Evolutionary conservation across 2,113 vertebrate species (phyloP).

Genomic region (Pseudois nayaur): DNA sequence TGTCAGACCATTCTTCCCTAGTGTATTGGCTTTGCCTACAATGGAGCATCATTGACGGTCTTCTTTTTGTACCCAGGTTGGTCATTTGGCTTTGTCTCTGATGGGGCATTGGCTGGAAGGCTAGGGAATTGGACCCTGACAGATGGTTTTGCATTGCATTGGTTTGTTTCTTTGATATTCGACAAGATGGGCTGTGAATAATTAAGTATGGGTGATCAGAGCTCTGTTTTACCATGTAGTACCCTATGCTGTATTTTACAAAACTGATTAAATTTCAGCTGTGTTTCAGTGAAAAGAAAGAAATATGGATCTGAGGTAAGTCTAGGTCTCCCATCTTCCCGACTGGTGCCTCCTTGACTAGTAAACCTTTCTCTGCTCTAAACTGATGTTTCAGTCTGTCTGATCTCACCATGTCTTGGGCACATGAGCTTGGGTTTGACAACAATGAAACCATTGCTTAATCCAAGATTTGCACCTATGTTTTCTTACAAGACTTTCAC

Average conservation of each 20-base stretch:
- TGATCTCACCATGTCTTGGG: not conserved
- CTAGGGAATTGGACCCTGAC: not conserved
- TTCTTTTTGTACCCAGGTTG: not conserved
- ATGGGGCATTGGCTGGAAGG: not conserved
- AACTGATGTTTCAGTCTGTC: not conserved
- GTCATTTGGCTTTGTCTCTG: not conserved
- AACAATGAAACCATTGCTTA: not conserved
- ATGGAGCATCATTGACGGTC: accelerated
- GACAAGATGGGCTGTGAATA: not conserved
- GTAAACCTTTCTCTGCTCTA: not conserved
- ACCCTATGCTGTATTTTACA: not conserved
- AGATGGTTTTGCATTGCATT: not conserved
- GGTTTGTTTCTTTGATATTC: not conserved
- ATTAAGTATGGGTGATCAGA: not conserved
- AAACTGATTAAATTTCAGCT: not conserved
- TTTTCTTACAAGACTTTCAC: not conserved
- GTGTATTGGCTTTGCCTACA: not conserved
- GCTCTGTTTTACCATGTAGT: not conserved
- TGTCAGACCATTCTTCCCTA: not conserved
- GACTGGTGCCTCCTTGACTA: not conserved
- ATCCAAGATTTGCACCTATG: not conserved
- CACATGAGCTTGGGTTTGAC: not conserved
- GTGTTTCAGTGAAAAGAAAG: not conserved
- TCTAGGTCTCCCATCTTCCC: not conserved
- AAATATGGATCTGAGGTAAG: not conserved